Conservation (phyloP, 2,797 vertebrate genomes). For the Rhinophrynus dorsalis region DNA sequence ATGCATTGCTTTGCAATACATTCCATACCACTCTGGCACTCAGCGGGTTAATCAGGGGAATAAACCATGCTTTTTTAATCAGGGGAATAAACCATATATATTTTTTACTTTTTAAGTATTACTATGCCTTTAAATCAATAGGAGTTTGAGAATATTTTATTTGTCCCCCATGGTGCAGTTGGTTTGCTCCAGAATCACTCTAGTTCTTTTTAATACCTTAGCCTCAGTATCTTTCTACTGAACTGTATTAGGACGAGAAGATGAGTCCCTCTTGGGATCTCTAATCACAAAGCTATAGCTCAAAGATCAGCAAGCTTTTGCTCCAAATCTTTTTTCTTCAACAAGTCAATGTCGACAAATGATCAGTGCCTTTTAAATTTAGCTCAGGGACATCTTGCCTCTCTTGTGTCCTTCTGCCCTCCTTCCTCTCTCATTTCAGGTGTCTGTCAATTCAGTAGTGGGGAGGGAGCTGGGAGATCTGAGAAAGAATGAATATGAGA, state of each 20-base stretch:
- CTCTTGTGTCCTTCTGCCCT: slow-evolving; percentile 10
- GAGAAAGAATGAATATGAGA: slow-evolving; percentile 2
- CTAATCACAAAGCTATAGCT: slow-evolving; percentile 1
- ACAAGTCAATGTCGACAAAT: slow-evolving; percentile 42
- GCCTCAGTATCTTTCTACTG: slow-evolving; percentile 7
- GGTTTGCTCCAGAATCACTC: too few species aligned
- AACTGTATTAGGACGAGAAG: slow-evolving; percentile 19
- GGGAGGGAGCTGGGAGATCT: background rate
- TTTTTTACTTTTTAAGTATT: too few species aligned
- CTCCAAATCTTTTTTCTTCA: slow-evolving; percentile 22
- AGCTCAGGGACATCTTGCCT: slow-evolving; percentile 31
- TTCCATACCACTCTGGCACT: too few species aligned
- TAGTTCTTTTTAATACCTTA: too few species aligned
- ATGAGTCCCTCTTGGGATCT: slow-evolving; percentile 21
- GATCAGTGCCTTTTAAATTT: slow-evolving; percentile 43
- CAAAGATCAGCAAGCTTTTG: slow-evolving; percentile 28
- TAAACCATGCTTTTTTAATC: too few species aligned
- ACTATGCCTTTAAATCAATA: too few species aligned
- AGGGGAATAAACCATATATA: too few species aligned
- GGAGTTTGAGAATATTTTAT: too few species aligned
- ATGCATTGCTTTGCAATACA: too few species aligned
- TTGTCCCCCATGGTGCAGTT: too few species aligned
- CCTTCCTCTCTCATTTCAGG: slow-evolving; percentile 34
- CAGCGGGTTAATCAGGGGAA: too few species aligned
- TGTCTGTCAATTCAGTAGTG: slow-evolving; percentile 18